Evolutionary conservation across 2,113 vertebrate species (phyloP).

Genomic region (Pedetes capensis): DNA sequence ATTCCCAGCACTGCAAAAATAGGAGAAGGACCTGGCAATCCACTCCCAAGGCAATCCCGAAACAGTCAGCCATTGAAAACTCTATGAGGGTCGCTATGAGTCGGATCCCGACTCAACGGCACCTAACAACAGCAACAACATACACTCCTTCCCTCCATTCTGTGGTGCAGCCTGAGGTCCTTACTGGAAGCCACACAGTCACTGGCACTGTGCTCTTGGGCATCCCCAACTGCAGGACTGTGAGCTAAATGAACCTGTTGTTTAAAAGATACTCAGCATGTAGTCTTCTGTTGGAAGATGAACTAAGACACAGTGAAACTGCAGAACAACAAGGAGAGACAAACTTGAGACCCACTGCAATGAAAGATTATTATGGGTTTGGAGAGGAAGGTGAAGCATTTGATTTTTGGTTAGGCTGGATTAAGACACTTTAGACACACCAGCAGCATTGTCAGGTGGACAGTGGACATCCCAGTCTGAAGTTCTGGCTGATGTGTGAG

Average conservation of each 20-base stretch:
- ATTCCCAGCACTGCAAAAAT: too few relatives aligned
- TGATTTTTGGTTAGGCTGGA: background rate
- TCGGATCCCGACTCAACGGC: too few relatives aligned
- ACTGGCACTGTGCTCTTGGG: background rate
- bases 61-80: too few relatives aligned
- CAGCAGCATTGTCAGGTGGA: background rate
- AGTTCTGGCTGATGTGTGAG: background rate
- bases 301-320: background rate
- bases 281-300: background rate
- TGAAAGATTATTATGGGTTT: background rate
- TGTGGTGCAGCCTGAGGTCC: background rate
- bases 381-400: background rate
- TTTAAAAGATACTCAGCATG: background rate
- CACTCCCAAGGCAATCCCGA: too few relatives aligned
- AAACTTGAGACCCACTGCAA: background rate
- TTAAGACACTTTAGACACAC: background rate
- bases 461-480: background rate
- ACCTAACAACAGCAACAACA: too few relatives aligned
- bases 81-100: too few relatives aligned
- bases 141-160: fast-evolving
- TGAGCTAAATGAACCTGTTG: background rate
- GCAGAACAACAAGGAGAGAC: background rate
- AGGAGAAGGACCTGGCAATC: too few relatives aligned
- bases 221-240: too few relatives aligned
- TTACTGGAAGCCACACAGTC: too few relatives aligned